Evolutionary conservation across 2,797 vertebrate species (phyloP), one percentile per base, ranked within the genome.

Genomic region (Rhincodon typus): DNA sequence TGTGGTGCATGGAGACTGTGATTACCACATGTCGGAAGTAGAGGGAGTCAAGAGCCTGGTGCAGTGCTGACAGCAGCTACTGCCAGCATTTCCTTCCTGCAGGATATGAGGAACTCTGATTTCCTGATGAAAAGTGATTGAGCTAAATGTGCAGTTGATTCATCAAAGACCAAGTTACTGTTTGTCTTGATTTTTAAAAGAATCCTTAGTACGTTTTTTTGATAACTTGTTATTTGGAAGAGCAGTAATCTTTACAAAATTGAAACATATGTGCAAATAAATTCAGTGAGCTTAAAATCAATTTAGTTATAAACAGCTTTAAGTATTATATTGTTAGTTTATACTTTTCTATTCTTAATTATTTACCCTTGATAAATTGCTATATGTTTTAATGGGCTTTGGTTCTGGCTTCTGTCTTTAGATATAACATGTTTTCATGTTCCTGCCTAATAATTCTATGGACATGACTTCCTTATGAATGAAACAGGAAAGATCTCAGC

Each of bases 401-500:
- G 38, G 66, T 77, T 77, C 70, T 53, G 46, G 94, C 94, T 95
- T 77, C 70, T 95, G 93, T 94, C 46, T 95, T 95, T 57, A 53
- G 46, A 94, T 46, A 30, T 46, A 72, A 21, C 69, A 34, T 53
- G 27, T 95, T 95, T 94, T 77, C 69, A 74, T 95, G 70, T 53
- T 95, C 94, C 70, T 74, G 69, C 34, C 96, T 97, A 96, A 95
- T 97, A 96, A 96, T 93, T 96, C 94, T 96, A 95, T 96, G 95
- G 96, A 79, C 95, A 96, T 90, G 84, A 13, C 84, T 96, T 97
- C 96, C 42, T 21, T 95, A 97, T 96, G 96, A 96, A 97, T 96
- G 96, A 97, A 96, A 95, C 96, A 97, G 96, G 96, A 96, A 97
- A 97, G 96, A 95, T 96, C 96, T 96, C 97, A 96, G 96, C 95